These are phyloP conservation scores for Conchocele bisecta DNA, from an alignment of 2,888 invertebrate genomes.

Conservation along the genomic window DNA sequence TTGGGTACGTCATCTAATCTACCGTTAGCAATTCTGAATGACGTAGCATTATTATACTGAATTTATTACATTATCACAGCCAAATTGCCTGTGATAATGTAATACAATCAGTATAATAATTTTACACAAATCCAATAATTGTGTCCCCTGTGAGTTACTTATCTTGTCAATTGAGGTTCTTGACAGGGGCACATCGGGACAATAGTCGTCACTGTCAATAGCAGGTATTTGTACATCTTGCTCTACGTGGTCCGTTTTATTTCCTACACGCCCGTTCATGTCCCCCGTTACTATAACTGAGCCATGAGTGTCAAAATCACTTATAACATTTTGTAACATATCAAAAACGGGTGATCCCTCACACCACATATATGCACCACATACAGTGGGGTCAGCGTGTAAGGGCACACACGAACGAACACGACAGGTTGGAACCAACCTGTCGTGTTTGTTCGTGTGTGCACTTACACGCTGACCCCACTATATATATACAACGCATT, in stretches of 20 bases:
- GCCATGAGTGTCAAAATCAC: background rate
- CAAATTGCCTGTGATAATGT: too few relatives aligned
- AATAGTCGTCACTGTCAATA: background rate
- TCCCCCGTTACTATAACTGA: background rate
- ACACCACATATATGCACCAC: conserved; percentile 19
- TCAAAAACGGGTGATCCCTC: conserved; percentile 28
- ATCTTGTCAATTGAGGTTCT: background rate
- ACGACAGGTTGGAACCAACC: too few relatives aligned
- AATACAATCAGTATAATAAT: too few relatives aligned
- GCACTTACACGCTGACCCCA: too few relatives aligned
- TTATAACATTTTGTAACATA: conserved; percentile 27
- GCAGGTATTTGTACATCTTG: background rate
- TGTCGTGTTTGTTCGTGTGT: too few relatives aligned
- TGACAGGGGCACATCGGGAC: background rate
- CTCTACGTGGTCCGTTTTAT: background rate
- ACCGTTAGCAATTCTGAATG: too few relatives aligned
- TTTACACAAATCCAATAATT: background rate
- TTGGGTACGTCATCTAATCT: too few relatives aligned
- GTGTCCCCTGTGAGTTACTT: background rate
- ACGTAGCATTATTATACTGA: too few relatives aligned
- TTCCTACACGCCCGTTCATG: background rate
- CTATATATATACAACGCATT: conserved; percentile 14
- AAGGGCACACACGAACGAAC: too few relatives aligned
- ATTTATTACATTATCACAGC: too few relatives aligned
- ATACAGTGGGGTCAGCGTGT: too few relatives aligned